Evolutionary conservation across 1,140 invertebrate species (phyloP).

Genomic region (Solen grandis): DNA sequence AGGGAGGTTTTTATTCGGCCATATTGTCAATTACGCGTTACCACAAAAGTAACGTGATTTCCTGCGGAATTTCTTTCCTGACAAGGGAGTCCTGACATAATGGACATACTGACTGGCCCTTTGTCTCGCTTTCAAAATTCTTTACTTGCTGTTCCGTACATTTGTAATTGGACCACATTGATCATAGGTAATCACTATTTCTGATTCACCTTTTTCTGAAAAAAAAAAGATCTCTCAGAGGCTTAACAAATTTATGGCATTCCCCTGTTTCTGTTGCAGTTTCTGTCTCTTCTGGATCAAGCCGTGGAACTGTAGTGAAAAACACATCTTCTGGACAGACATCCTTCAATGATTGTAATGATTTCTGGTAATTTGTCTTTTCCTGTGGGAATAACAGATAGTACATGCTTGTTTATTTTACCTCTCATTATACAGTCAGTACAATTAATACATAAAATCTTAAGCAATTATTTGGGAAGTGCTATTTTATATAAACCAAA

Average conservation of each 20-base stretch:
- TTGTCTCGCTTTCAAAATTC: neutral
- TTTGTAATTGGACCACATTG: constrained; percentile 8
- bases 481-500: too few species aligned
- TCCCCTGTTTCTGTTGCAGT: constrained; percentile 30
- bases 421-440: constrained; percentile 28
- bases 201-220: neutral
- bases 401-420: constrained; percentile 2
- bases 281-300: constrained; percentile 38
- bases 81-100: too few species aligned
- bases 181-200: neutral
- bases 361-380: constrained; percentile 8
- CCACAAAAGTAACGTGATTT: too few species aligned
- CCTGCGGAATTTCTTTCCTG: too few species aligned
- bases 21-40: too few species aligned
- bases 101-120: neutral
- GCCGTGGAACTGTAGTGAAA: constrained; percentile 19
- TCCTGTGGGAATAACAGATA: constrained; percentile 10
- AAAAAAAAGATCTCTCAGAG: constrained; percentile 17
- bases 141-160: constrained; percentile 4
- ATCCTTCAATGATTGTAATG: neutral
- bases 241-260: neutral
- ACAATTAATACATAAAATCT: too few species aligned
- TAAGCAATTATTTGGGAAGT: too few species aligned
- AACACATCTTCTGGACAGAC: constrained; percentile 32
- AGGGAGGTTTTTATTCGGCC: too few species aligned